phyloP scores from a whole-genome alignment of 2,797 vertebrate species.

The Cephalopachus bancanus region DNA sequence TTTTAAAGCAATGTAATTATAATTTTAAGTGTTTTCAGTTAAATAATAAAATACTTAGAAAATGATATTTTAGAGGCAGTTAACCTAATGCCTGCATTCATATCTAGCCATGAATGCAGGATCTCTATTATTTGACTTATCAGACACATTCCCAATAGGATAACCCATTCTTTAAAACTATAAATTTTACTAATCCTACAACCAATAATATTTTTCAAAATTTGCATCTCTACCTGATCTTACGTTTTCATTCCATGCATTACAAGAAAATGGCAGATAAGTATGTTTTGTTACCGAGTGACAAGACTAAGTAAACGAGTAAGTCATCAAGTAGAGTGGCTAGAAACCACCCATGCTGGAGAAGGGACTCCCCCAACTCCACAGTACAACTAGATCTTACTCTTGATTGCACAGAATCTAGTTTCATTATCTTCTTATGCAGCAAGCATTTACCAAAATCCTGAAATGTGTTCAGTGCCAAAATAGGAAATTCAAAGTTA shows the following conservation, averaged over 20 bases:
- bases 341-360: not conserved
- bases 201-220: not conserved
- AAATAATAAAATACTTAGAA: conserved; percentile 34
- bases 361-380: not conserved
- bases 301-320: too few species aligned
- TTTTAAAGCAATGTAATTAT: not conserved
- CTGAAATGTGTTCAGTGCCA: not conserved
- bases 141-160: not conserved
- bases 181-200: conserved; percentile 6
- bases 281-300: not conserved
- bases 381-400: not conserved
- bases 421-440: not conserved
- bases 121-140: not conserved
- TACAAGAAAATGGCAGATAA: not conserved
- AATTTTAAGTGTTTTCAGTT: conserved; percentile 21
- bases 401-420: not conserved
- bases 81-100: not conserved
- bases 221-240: not conserved
- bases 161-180: not conserved
- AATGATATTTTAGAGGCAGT: conserved; percentile 10
- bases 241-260: not conserved
- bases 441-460: not conserved
- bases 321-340: not conserved
- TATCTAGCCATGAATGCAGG: not conserved
- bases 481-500: not conserved